Base-by-base conservation (phyloP, 2,113 vertebrate species). In the Anolis sagrei region DNA sequence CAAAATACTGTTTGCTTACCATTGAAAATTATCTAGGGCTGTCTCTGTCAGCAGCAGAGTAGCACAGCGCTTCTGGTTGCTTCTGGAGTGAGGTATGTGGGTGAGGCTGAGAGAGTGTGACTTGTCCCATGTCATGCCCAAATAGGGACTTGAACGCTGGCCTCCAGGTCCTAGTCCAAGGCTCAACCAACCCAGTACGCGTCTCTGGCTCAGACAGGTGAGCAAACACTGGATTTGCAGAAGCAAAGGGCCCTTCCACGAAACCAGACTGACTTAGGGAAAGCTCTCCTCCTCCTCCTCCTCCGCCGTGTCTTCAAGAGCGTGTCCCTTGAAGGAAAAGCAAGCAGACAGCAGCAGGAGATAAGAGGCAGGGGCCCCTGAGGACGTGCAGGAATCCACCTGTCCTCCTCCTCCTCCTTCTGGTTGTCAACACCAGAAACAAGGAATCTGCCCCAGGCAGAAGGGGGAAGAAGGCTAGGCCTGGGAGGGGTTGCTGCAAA, bases 371-470 rank as follows among this genome's bases (percentile, higher is more conserved):
- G 32, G 16, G 13, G 9, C 2, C 44, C 44, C 7, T 21, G 54
- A 72, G 23, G 76, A 80, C 82, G 76, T 88, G 87, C 82, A 58
- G 87, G 87, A 80, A 88, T 88, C 62, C 82, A 88, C 81, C 76
- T 83, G 68, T 76, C 49, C 48, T 13, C 13, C 54, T 79, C 16
- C n/a, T 25, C 23, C n/a, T n/a, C n/a, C n/a, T n/a, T n/a, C n/a
- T n/a, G n/a, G n/a, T 36, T n/a, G 58, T 54, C 36, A 8, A 9
- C 58, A n/a, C 23, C 54, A 68, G n/a, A 39, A 79, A 73, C 19
- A 54, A 23, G 25, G 68, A 87, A 79, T 74, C 16, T 51, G 79
- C 73, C 49, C 34, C 36, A 62, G 61, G 44, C 54, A 76, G 70
- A 29, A 79, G 74, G 39, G 25, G 68, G n/a, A n/a, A n/a, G 39